Percentiles rank a stretch among this genome's conserved stretches.
phyloP scores from a whole-genome alignment of 2,888 invertebrate species.

The Macroteleia sp. region DNA sequence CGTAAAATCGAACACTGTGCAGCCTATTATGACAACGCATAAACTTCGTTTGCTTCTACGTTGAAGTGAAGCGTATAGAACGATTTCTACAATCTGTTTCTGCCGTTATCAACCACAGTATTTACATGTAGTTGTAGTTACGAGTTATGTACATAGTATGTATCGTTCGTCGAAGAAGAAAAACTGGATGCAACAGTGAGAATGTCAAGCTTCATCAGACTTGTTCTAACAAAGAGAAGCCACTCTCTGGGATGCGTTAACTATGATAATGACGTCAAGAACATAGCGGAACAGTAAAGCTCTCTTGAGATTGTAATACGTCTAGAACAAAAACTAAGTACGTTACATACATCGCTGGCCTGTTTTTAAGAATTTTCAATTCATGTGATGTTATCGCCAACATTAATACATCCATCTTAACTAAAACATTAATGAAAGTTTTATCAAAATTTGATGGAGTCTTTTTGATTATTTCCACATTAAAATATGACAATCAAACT shows the following conservation, averaged over 20 bases:
- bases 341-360: constrained; percentile 1
- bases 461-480: no score
- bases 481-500: no score
- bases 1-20: constrained; percentile 50
- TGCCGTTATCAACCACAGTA: constrained; percentile 76
- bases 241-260: constrained; percentile 47
- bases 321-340: constrained; percentile 40
- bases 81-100: constrained; percentile 69
- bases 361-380: no score
- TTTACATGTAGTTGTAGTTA: constrained; percentile 69
- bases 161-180: constrained; percentile 70
- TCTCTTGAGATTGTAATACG: constrained; percentile 30
- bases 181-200: constrained; percentile 64
- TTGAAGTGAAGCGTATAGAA: constrained; percentile 54
- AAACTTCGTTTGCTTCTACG: constrained; percentile 34
- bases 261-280: constrained; percentile 35
- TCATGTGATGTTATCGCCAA: no score
- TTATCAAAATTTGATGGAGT: no score
- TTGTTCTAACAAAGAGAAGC: constrained; percentile 53
- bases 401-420: no score
- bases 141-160: constrained; percentile 66
- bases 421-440: no score
- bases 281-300: constrained; percentile 16
- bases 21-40: constrained; percentile 44
- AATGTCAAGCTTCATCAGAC: constrained; percentile 62